phyloP scores from a whole-genome alignment of 1,140 invertebrate species.

The Procambarus clarkii region DNA sequence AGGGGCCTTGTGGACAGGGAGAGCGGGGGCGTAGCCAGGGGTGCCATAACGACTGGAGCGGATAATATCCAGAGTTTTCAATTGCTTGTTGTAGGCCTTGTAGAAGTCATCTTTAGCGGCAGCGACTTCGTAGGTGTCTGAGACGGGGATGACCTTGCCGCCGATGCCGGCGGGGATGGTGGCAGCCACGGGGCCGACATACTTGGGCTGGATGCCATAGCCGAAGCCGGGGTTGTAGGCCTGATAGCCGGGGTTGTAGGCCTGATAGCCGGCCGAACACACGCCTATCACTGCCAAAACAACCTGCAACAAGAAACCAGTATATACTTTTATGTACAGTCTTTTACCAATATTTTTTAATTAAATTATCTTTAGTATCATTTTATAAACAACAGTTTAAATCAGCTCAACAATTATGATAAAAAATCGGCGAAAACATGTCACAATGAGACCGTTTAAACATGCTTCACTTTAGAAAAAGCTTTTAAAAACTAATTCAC shows the following conservation, averaged over 20 bases:
- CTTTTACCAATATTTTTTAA: no score
- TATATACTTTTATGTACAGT: no score
- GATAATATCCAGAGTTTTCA: neutral
- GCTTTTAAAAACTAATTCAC: no score
- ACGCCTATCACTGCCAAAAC: constrained; percentile 49
- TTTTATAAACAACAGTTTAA: no score
- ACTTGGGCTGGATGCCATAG: constrained; percentile 16
- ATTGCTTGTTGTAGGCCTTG: constrained; percentile 16
- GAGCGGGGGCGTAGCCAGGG: neutral
- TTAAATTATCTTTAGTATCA: no score
- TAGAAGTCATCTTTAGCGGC: constrained; percentile 52
- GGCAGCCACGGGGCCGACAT: neutral
- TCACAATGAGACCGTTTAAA: no score
- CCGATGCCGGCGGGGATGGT: neutral
- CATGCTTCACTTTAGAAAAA: no score
- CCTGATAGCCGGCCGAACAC: neutral
- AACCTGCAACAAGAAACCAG: neutral
- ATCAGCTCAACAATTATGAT: no score
- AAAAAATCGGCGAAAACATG: no score
- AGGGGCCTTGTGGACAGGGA: neutral
- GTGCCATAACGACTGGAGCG: neutral
- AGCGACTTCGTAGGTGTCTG: constrained; percentile 41
- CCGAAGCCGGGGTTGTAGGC: constrained; percentile 17
- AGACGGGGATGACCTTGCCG: constrained; percentile 12
- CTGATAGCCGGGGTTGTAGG: constrained; percentile 12